Base-by-base conservation (phyloP, 2,888 invertebrate genomes). In the Napeogenes inachia region DNA sequence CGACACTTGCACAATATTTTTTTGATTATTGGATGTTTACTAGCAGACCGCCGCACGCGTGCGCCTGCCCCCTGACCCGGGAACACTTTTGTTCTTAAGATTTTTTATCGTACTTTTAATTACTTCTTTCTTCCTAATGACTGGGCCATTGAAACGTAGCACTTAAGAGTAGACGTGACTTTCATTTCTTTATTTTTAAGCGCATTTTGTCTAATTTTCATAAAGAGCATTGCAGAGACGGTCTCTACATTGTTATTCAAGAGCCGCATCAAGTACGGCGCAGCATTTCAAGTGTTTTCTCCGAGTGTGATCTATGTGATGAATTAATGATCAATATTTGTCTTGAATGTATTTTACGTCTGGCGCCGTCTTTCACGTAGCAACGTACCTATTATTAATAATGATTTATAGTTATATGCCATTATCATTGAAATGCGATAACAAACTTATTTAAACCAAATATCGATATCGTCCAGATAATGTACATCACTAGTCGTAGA, bases 21-120 rank as follows among this genome's bases (percentile, higher is more conserved):
- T 75, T 76, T 78, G 77, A 79, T 79, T 75, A 77, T 75, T 72
- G 73, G 68, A 75, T 77, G 78, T 80, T 79, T 76, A 78, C 76
- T 74, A 73, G 62, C 64, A 59, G 56, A 33, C 35, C 59, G 10
- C 55, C 59, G 68, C 70, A 68, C 64, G 63, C 69, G 68, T 68
- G 21, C 21, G 21, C 65, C 61, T 64, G 60, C 46, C n/a, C 42
- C 45, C 45, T 53, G 54, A 47, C 55, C 13, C 42, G 58, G 53
- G 53, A 62, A 64, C 68, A 71, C 75, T 77, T 73, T 72, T 76
- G 74, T 80, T 80, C 74, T 74, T 72, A 65, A 69, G 66, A 71
- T 82, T 83, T 85, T 86, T 85, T 83, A 83, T 82, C 78, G 75
- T 74, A 78, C 75, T 85, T 86, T 88, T 89, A 89, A 89, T 89